Evolutionary conservation across 2,888 invertebrate species (phyloP).

Genomic region (Ernsta delagoae): DNA sequence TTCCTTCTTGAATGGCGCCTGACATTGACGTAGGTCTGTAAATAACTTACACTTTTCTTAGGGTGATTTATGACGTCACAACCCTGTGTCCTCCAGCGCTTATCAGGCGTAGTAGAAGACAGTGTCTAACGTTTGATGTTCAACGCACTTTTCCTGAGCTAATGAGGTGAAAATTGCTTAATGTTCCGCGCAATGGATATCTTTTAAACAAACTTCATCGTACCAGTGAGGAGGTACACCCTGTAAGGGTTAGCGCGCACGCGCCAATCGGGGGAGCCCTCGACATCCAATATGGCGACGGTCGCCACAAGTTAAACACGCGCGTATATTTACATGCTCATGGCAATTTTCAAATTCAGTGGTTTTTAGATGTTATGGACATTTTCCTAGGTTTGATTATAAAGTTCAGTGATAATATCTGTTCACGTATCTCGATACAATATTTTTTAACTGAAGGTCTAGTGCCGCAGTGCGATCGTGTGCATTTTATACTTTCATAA

Average conservation of each 20-base stretch:
- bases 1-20: slow-evolving; percentile 29
- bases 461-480: slow-evolving; percentile 68
- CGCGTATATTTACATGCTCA: slow-evolving; percentile 64
- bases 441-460: slow-evolving; percentile 42
- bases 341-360: slow-evolving; percentile 41
- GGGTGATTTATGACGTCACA: slow-evolving; percentile 45
- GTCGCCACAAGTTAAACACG: slow-evolving; percentile 77
- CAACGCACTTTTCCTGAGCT: slow-evolving; percentile 12
- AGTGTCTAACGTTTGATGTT: slow-evolving; percentile 15
- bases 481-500: slow-evolving; percentile 49
- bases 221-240: slow-evolving; percentile 42
- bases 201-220: slow-evolving; percentile 44
- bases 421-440: slow-evolving; percentile 19
- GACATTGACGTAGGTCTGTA: slow-evolving; percentile 49
- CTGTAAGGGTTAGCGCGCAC: slow-evolving; percentile 65
- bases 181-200: slow-evolving; percentile 42
- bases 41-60: slow-evolving; percentile 40
- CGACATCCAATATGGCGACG: slow-evolving; percentile 79
- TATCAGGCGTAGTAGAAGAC: slow-evolving; percentile 1
- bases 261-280: slow-evolving; percentile 67
- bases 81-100: slow-evolving; percentile 1
- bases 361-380: slow-evolving; percentile 30
- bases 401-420: slow-evolving; percentile 34
- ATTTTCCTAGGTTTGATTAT: slow-evolving; percentile 33
- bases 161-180: slow-evolving; percentile 10